Evolutionary conservation across 2,888 invertebrate genomes (phyloP).

Genomic region (Acanthosoma haemorrhoidale): DNA sequence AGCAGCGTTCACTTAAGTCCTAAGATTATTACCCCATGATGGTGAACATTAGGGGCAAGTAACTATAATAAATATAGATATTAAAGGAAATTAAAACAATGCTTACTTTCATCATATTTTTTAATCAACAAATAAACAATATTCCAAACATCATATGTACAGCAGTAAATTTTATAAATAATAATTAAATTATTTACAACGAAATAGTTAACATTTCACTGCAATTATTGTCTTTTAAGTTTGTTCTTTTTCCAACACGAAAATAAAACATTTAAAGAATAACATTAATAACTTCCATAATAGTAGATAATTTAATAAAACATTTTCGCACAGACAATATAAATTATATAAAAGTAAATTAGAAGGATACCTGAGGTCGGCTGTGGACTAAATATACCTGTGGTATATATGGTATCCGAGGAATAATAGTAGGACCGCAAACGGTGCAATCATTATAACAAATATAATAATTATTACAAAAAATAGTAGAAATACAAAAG

Average conservation of each 20-base stretch:
- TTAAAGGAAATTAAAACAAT: neutral
- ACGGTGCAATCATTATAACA: constrained; percentile 13
- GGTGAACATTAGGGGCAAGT: too few species aligned
- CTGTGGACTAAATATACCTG: neutral
- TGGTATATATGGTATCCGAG: constrained; percentile 8
- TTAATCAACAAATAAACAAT: neutral
- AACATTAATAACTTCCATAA: neutral
- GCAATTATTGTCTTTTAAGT: neutral
- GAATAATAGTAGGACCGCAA: neutral
- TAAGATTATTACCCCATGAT: too few species aligned
- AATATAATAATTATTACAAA: constrained; percentile 7
- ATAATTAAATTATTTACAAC: neutral
- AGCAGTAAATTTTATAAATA: neutral
- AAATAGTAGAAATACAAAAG: constrained; percentile 7
- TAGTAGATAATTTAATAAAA: too few species aligned
- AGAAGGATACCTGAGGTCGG: constrained; percentile 8
- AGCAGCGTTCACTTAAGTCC: too few species aligned
- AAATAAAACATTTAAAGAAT: neutral
- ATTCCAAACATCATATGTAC: neutral
- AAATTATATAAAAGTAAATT: neutral
- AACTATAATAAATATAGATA: too few species aligned
- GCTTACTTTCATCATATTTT: neutral
- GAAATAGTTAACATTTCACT: neutral
- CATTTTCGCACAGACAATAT: neutral
- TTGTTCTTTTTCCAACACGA: neutral